phyloP scores from a whole-genome alignment of 2,888 invertebrate genomes.

The Philopedon plagiatum region DNA sequence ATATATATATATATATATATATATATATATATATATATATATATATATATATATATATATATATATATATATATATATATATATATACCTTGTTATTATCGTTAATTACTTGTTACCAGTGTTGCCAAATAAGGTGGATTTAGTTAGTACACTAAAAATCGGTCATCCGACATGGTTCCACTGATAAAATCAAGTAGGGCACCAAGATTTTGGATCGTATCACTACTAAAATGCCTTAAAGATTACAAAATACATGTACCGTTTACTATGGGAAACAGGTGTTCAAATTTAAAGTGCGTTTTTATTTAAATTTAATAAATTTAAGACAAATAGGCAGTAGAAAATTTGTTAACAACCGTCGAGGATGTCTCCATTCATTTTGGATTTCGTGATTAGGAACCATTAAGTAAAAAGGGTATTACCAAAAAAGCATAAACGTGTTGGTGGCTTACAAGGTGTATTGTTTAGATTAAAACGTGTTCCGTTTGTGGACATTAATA shows the following conservation, averaged over 20 bases:
- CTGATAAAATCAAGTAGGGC: no score
- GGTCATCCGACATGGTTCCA: no score
- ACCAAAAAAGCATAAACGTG: not conserved
- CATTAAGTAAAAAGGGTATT: not conserved
- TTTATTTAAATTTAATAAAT: constrained; percentile 17
- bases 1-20: no score
- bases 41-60: no score
- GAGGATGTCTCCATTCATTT: not conserved
- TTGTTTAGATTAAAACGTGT: not conserved
- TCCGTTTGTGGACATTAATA: not conserved
- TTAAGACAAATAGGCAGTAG: constrained; percentile 15
- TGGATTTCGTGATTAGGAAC: not conserved
- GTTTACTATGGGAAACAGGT: not conserved
- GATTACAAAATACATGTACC: not conserved
- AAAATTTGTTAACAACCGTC: constrained; percentile 13
- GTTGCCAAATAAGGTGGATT: no score
- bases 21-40: no score
- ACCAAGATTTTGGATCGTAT: no score
- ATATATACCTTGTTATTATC: no score
- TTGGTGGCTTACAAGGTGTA: not conserved
- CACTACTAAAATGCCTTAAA: not conserved
- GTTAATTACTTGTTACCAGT: no score
- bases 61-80: no score
- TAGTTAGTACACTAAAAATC: no score
- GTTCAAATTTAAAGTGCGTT: constrained; percentile 8